Conservation (phyloP, 2,797 vertebrate species). For the Muraenolepis orangiensis region DNA sequence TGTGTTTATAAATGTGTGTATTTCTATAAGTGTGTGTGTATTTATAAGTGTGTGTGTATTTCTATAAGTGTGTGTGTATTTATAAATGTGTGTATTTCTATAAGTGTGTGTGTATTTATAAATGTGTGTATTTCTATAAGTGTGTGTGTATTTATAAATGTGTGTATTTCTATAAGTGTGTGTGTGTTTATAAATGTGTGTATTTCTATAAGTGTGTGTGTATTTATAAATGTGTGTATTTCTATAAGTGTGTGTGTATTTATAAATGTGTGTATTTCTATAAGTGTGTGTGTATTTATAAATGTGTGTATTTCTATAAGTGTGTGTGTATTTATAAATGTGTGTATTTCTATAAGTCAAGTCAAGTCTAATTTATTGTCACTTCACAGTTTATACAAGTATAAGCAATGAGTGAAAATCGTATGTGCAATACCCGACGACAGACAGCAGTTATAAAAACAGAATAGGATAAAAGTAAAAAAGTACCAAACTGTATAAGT, state of each 20-base stretch:
- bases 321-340: neutral
- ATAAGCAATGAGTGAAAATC: too few relatives aligned
- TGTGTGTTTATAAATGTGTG: too few relatives aligned
- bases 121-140: conserved; percentile 28
- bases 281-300: neutral
- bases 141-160: neutral
- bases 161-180: conserved; percentile 13
- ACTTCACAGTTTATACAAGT: too few relatives aligned
- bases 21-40: conserved; percentile 18
- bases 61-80: conserved; percentile 30
- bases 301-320: neutral
- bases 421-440: too few relatives aligned
- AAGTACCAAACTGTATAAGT: too few relatives aligned
- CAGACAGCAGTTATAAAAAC: too few relatives aligned
- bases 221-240: too few relatives aligned
- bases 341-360: neutral
- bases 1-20: neutral
- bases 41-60: conserved; percentile 20
- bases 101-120: conserved; percentile 22
- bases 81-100: neutral
- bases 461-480: too few relatives aligned
- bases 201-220: too few relatives aligned
- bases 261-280: too few relatives aligned
- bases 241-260: too few relatives aligned
- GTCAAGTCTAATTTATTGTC: too few relatives aligned